A percentile compares a stretch with the other conserved stretches of the same genome.
These are phyloP conservation scores for Zosterops japonicus DNA, from an alignment of 2,113 vertebrate genomes.

Conservation along the genomic window DNA sequence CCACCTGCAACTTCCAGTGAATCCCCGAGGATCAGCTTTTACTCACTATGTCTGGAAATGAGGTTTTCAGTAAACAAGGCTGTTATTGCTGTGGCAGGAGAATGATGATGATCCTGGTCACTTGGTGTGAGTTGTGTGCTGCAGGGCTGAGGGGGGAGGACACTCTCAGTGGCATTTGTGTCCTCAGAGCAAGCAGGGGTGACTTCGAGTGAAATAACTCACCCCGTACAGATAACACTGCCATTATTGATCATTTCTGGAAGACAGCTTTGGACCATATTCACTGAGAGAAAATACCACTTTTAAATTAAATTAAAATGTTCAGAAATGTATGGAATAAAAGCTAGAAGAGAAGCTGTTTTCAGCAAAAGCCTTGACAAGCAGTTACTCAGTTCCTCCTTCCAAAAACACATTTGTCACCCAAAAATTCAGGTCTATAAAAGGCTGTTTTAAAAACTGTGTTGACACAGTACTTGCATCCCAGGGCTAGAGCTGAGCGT, in stretches of 20 bases:
- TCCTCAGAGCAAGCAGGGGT: background rate
- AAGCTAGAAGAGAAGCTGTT: background rate
- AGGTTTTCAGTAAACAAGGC: background rate
- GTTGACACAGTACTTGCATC: fast-evolving
- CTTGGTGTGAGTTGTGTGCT: background rate
- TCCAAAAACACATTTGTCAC: background rate
- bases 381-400: background rate
- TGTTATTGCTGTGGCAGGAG: background rate
- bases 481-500: background rate
- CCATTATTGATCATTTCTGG: background rate
- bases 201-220: background rate
- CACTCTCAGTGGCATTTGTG: background rate
- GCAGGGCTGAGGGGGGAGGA: background rate
- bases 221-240: background rate
- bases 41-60: background rate
- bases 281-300: background rate
- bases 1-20: background rate
- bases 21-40: background rate
- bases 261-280: background rate
- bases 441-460: background rate
- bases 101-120: background rate
- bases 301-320: background rate
- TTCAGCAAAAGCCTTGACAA: background rate
- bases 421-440: background rate
- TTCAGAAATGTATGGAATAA: background rate